A percentile compares a stretch with the other conserved stretches of the same genome.
Conservation (phyloP, 92 coral and sea anemone genomes). For the Phymanthus crucifer region DNA sequence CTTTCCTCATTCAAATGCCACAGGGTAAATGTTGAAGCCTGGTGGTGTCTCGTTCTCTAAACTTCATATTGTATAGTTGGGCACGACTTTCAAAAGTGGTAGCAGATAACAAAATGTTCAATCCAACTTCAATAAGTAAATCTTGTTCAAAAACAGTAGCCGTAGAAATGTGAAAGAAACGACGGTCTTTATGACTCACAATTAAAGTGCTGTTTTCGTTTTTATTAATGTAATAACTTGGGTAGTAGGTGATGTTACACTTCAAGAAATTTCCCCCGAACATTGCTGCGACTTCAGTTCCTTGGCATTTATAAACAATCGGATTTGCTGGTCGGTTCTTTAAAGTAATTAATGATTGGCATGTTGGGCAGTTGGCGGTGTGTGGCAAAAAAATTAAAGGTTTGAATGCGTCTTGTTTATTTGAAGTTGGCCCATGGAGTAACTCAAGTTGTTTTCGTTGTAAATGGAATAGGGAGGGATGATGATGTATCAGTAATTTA, state of each 20-base stretch:
- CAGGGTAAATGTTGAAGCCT: background rate
- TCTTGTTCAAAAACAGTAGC: conserved; percentile 1
- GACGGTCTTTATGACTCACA: conserved; percentile 3
- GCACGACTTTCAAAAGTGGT: conserved; percentile 8
- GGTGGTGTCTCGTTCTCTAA: conserved; percentile 3
- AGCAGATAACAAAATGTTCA: background rate
- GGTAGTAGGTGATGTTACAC: conserved; percentile 14
- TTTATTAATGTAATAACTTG: conserved; percentile 12
- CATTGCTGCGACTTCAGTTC: conserved; percentile 11
- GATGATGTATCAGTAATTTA: background rate
- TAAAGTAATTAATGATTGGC: background rate
- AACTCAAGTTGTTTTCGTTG: background rate
- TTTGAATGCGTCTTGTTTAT: conserved; percentile 13
- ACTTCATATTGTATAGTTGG: background rate
- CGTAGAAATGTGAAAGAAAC: conserved; percentile 7
- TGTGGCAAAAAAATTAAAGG: conserved; percentile 11
- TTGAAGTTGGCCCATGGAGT: conserved; percentile 17
- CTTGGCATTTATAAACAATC: conserved; percentile 13
- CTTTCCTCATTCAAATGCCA: conserved; percentile 7
- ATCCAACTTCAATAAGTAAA: conserved; percentile 1
- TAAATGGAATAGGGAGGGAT: conserved; percentile 6
- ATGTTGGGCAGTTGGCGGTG: conserved; percentile 1
- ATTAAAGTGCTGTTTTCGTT: background rate
- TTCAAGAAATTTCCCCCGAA: conserved; percentile 10
- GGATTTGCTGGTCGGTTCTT: conserved; percentile 8